Evolutionary conservation across 2,113 vertebrate species (phyloP), one percentile per base, ranked within the genome.

Genomic region (Podiceps cristatus): DNA sequence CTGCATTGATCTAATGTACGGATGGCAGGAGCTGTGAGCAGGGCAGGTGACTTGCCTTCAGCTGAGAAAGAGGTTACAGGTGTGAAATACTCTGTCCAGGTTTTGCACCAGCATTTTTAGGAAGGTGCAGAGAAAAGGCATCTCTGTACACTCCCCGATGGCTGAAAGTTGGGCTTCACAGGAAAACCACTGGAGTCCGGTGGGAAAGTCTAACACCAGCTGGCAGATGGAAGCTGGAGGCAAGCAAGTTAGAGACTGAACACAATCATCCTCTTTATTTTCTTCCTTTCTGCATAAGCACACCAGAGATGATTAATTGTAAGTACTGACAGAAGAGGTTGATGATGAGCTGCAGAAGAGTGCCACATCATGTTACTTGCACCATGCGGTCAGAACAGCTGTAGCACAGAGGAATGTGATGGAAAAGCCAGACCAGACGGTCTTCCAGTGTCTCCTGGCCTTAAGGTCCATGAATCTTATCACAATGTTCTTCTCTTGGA

Each of bases 381-480:
- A 10, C 33, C 15, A 5, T 5, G 28, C 0, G 2, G 31, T 55
- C 12, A 0, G 15, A 4, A 10, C n/a, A 52, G 62, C n/a, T 67
- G 40, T 62, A 88, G 56, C 73, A 50, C 33, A 80, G 50, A 49
- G 44, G 23, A 74, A n/a, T 29, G 55, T 3, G 5, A 78, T n/a
- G 44, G 77, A 75, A n/a, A 56, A 81, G 27, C 35, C 77, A 90
- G 77, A 87, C 22, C 24, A 78, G 74, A 93, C 33, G 33, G 63
- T 88, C 58, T 93, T 63, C 85, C 49, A 56, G 47, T 37, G 7
- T 73, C 66, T 76, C 62, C 63, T 66, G 35, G 33, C 47, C 79
- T 62, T 50, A 20, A 67, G 33, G 72, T 17, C 44, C 20, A 2
- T 63, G 49, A 55, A 52, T 87, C 16, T 85, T 45, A 45, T 11